phyloP scores from a whole-genome alignment of 2,888 invertebrate genomes.

The Ptilodon capucinus region DNA sequence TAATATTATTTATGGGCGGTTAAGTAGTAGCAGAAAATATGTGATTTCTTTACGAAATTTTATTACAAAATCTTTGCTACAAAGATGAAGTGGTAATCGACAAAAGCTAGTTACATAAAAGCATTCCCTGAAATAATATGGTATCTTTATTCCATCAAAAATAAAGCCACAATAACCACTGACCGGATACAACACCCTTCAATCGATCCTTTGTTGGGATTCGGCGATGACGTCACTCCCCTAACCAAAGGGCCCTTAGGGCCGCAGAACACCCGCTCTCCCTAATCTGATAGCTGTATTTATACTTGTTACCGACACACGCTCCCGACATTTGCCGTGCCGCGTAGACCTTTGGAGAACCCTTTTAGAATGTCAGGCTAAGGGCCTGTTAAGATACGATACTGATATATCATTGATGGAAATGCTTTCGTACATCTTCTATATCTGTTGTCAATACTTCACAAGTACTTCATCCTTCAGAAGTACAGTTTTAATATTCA shows the following conservation, averaged over 20 bases:
- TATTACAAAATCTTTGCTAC: no score
- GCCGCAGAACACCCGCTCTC: neutral
- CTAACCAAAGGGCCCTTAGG: neutral
- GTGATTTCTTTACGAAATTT: no score
- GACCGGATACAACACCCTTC: neutral
- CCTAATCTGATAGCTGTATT: constrained; percentile 27
- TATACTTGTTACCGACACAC: constrained; percentile 26
- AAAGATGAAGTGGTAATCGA: no score
- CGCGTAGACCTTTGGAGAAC: constrained; percentile 28
- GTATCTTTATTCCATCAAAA: no score
- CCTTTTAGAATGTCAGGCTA: constrained; percentile 24
- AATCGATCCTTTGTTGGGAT: neutral
- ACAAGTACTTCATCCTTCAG: no score
- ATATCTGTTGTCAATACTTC: no score
- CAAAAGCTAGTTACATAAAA: no score
- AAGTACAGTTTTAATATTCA: no score
- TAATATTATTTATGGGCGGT: no score
- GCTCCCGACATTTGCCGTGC: constrained; percentile 30
- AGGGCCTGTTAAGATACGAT: constrained; percentile 6
- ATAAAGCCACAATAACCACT: neutral
- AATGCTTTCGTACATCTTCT: no score
- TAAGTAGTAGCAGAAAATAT: no score
- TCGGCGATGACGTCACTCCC: neutral
- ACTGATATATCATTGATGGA: neutral
- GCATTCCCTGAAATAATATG: no score